phyloP scores from a whole-genome alignment of 1,140 invertebrate species.

The Philotrypesis tridentata region DNA sequence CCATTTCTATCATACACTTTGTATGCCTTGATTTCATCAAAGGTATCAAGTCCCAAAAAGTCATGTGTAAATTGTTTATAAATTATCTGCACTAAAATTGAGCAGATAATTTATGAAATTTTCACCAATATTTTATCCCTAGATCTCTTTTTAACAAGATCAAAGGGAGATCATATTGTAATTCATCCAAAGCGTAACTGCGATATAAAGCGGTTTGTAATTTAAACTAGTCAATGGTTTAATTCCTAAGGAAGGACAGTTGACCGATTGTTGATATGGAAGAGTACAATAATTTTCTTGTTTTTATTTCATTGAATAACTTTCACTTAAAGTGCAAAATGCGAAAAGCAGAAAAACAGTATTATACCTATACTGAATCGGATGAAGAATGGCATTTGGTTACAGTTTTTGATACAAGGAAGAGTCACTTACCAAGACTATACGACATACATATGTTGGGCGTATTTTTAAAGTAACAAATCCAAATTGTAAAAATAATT shows the following conservation, averaged over 20 bases:
- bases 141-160: neutral
- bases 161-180: neutral
- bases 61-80: neutral
- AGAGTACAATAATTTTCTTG: slow-evolving; percentile 22
- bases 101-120: neutral
- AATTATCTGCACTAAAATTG: neutral
- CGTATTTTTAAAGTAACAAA: too few relatives aligned
- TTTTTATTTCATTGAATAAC: slow-evolving; percentile 1
- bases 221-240: slow-evolving; percentile 42
- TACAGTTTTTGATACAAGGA: neutral
- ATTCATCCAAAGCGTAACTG: slow-evolving; percentile 33
- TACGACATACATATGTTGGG: too few relatives aligned
- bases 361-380: slow-evolving; percentile 35
- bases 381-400: neutral
- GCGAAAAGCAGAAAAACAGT: slow-evolving; percentile 14
- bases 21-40: slow-evolving; percentile 14
- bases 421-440: too few relatives aligned
- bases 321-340: neutral
- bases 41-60: neutral
- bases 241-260: slow-evolving; percentile 20
- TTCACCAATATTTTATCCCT: neutral
- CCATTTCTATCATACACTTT: neutral
- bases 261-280: slow-evolving; percentile 1
- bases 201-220: slow-evolving; percentile 29
- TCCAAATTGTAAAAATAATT: too few relatives aligned